phyloP scores from a whole-genome alignment of 2,797 vertebrate genomes.

The Cichlasoma orientale region DNA sequence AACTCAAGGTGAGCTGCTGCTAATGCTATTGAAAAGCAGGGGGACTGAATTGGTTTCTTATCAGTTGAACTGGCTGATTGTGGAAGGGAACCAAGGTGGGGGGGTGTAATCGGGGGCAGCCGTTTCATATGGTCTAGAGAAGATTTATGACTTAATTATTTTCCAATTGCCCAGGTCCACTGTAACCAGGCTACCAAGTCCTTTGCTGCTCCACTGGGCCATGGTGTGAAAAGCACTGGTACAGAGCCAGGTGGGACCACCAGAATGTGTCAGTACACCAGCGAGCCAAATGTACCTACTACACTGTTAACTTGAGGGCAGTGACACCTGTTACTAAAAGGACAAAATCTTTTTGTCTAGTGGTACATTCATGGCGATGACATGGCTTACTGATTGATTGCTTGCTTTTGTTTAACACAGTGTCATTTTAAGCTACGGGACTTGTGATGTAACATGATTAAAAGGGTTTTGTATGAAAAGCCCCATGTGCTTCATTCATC shows the following conservation, averaged over 20 bases:
- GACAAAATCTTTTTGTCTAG: not conserved
- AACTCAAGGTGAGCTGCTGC: constrained; percentile 73
- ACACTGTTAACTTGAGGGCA: constrained; percentile 48
- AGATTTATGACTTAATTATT: constrained; percentile 86
- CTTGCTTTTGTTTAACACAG: not conserved
- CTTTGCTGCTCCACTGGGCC: constrained; percentile 61
- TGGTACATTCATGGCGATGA: not conserved
- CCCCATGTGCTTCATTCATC: not conserved
- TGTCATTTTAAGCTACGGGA: not conserved
- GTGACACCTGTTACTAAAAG: constrained; percentile 11
- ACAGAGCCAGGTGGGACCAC: constrained; percentile 57
- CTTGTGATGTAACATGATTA: not conserved
- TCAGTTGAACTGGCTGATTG: constrained; percentile 67
- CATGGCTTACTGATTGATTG: not conserved
- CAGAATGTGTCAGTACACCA: constrained; percentile 44
- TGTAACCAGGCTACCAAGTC: constrained; percentile 68
- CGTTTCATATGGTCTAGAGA: constrained; percentile 67
- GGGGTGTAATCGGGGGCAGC: constrained; percentile 58
- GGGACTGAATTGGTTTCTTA: constrained; percentile 74
- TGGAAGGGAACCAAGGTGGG: constrained; percentile 56
- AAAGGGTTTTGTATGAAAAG: not conserved
- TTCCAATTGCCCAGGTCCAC: constrained; percentile 71
- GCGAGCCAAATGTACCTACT: constrained; percentile 40
- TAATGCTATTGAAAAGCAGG: constrained; percentile 48
- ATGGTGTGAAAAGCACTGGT: constrained; percentile 64